Percentiles rank a stretch among this genome's conserved stretches.
Evolutionary conservation across 2,113 vertebrate species (phyloP).

Genomic region (Pica pica): DNA sequence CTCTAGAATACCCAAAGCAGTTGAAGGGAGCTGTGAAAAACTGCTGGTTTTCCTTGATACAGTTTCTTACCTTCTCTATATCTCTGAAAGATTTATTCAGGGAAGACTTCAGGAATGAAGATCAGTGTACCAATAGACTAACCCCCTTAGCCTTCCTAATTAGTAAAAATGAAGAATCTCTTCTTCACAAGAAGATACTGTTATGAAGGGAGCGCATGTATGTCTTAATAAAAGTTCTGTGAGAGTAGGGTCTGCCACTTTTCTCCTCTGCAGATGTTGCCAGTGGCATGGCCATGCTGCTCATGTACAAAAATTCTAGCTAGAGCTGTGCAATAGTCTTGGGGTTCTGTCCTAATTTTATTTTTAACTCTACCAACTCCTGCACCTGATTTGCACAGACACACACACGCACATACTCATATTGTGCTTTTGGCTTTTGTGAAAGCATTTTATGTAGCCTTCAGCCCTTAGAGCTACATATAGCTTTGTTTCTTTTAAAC

Average conservation of each 20-base stretch:
- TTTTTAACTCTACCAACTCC: neutral
- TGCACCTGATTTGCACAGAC: neutral
- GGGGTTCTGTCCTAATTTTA: neutral
- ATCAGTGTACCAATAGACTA: neutral
- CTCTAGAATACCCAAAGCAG: neutral
- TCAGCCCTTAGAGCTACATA: neutral
- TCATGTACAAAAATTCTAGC: neutral
- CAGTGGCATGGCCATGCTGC: neutral
- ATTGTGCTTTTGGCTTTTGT: neutral
- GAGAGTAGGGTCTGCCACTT: neutral
- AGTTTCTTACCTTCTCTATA: neutral
- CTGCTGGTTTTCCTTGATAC: neutral
- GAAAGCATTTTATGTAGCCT: neutral
- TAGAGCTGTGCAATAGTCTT: neutral
- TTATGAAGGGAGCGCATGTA: neutral
- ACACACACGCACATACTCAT: too few relatives aligned
- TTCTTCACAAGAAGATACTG: neutral
- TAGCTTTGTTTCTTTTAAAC: conserved; percentile 1
- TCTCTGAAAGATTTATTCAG: neutral
- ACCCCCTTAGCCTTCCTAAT: neutral
- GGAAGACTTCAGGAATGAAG: neutral
- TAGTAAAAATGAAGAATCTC: neutral
- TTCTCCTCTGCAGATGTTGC: neutral
- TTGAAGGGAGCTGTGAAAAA: neutral
- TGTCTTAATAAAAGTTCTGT: neutral